A percentile compares a stretch with the other conserved stretches of the same genome.
Evolutionary conservation across 2,113 vertebrate species (phyloP).

Genomic region (Melanostigma gelatinosum): DNA sequence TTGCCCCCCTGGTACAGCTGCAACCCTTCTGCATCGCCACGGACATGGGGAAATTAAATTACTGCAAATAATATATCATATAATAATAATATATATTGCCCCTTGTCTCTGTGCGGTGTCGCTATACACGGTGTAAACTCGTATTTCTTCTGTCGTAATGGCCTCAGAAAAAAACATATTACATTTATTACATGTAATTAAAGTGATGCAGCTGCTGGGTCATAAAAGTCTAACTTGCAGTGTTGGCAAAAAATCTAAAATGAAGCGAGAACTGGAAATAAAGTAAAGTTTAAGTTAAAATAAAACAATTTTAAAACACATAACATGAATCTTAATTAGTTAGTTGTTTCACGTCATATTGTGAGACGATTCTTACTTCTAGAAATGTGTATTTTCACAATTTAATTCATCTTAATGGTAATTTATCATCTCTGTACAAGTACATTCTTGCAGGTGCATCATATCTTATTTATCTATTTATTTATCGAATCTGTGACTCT

Average conservation of each 20-base stretch:
- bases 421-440: background rate
- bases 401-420: background rate
- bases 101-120: slow-evolving; percentile 9
- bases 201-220: slow-evolving; percentile 17
- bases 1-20: background rate
- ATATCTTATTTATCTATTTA: background rate
- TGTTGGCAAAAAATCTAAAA: slow-evolving; percentile 5
- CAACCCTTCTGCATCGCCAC: background rate
- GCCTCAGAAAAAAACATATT: background rate
- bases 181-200: slow-evolving; percentile 31
- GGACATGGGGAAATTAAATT: background rate
- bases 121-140: background rate
- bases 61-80: background rate
- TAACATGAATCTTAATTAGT: background rate
- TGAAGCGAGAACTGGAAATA: background rate
- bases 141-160: slow-evolving; percentile 4
- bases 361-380: background rate
- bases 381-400: background rate
- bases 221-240: background rate
- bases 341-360: background rate
- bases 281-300: background rate
- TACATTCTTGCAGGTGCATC: background rate
- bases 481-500: background rate
- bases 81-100: background rate
- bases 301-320: background rate